Evolutionary conservation across 2,113 vertebrate species (phyloP).

Genomic region (Macrotis lagotis): DNA sequence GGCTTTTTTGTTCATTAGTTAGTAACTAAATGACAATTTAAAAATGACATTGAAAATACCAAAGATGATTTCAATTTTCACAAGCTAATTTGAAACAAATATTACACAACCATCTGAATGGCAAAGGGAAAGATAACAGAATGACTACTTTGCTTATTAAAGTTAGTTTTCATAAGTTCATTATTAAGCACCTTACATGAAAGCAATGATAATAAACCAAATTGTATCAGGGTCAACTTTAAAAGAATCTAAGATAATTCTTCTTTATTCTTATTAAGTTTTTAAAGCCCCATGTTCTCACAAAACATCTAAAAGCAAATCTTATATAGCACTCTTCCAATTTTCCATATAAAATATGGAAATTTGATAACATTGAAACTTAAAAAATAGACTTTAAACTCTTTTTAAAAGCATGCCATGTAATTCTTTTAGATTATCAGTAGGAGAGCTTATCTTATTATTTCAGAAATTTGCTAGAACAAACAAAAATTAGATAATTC

Average conservation of each 20-base stretch:
- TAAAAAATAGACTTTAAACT: neutral
- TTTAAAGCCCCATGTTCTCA: conserved; percentile 42
- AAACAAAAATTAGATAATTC: conserved; percentile 33
- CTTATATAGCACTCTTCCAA: neutral
- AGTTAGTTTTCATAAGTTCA: neutral
- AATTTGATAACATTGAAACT: conserved; percentile 8
- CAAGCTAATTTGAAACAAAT: neutral
- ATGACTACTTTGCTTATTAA: neutral
- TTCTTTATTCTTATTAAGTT: conserved; percentile 35
- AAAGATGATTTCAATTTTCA: conserved; percentile 5
- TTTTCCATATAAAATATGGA: conserved; percentile 14
- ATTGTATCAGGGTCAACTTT: neutral
- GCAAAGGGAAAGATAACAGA: neutral
- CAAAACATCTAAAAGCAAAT: neutral
- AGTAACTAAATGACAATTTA: neutral
- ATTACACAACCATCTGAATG: neutral
- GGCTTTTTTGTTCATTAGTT: neutral
- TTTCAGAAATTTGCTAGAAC: conserved; percentile 35
- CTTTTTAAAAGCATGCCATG: neutral
- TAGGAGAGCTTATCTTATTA: conserved; percentile 10
- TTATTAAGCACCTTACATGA: neutral
- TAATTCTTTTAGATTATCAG: conserved; percentile 7
- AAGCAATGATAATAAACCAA: neutral
- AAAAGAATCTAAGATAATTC: neutral
- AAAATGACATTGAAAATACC: neutral